Evolutionary conservation across 2,888 invertebrate species (phyloP), one percentile per base, ranked within the genome.

Genomic region (Horisme vitalbata): DNA sequence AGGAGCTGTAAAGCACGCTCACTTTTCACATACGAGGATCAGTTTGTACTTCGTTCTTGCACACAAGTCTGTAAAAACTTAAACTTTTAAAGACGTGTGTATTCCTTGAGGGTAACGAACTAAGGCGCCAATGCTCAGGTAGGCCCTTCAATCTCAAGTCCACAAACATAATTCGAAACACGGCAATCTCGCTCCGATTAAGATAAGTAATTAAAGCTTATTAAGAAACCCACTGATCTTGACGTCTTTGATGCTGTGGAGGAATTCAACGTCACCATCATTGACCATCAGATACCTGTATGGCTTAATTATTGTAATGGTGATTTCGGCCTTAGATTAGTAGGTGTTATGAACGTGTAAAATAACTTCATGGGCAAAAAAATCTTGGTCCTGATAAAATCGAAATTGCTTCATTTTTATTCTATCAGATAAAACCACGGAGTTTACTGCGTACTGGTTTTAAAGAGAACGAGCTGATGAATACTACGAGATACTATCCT

Each of bases 51-150:
- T 23, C n/a, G 23, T 3, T 21, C 23, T 1, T 18, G 7, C 4
- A 18, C 4, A 18, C 9, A n/a, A n/a, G 30, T n/a, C 13, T 8
- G 3, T 7, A 28, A 28, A 12, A 2, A 4, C 8, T 1, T 30
- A 14, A 33, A 23, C 27, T 32, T 32, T 27, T 37, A 21, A 4
- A 18, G 20, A 9, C 1, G 11, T 21, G 28, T 39, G 24, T 31
- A 13, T 9, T n/a, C 1, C 2, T 35, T 44, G 58, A 61, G 81
- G 77, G 67, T 75, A 79, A 70, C 71, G 81, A 80, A 78, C 84
- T 59, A 55, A 51, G 57, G 55, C 66, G 56, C 64, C 62, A 59
- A 61, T 47, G 59, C 55, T 63, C 75, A 75, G 72, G 75, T 71
- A 71, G 65, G 59, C 55, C 55, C 54, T 57, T 54, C 51, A 61